Evolutionary conservation across 2,797 vertebrate genomes (phyloP), one percentile per base, ranked within the genome.

Genomic region (Moxostoma hubbsi): DNA sequence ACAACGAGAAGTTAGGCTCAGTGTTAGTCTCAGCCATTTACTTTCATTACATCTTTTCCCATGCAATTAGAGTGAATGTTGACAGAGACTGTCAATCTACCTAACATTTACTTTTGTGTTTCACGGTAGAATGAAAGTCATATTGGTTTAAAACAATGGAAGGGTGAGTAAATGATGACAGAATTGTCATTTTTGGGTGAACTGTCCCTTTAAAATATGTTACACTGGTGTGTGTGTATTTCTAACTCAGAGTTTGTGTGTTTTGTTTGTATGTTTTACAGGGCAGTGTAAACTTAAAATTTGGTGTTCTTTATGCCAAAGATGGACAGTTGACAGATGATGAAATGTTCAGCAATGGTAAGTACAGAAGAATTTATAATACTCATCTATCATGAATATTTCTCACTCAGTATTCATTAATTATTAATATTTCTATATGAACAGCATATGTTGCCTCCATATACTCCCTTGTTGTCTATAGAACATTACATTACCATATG

Each of bases 231-330:
- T 58, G 15, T 58, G 55, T 18, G 55, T 59, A 51, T 77, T 69
- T 77, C 24, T 24, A 24, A 24, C 24, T 79, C 24, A 11, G 4
- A 36, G 6, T 57, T 24, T 24, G 24, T 24, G 24, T 13, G 69
- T 66, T 66, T 45, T 75, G 12, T 72, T 46, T 78, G 36, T 76
- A 10, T 81, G 47, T 81, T 24, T 85, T 83, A 1, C 83, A 99
- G 98, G 98, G 98, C 80, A 99, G 96, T 9, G 98, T 99, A 89
- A 98, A 99, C 93, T 99, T 99, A 92, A 99, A 99, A 92, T 99
- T 99, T 88, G 98, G 98, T 80, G 94, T 99, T 84, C 95, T 99
- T 84, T 99, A 93, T 89, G 97, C 97, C 89, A 99, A 96, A 94
- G 97, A 99, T 0, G 98, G 98, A 62, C 98, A 99, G 89, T 94